These are phyloP conservation scores for Hoplostethus atlanticus DNA, from an alignment of 2,797 vertebrate genomes.

Conservation along the genomic window DNA sequence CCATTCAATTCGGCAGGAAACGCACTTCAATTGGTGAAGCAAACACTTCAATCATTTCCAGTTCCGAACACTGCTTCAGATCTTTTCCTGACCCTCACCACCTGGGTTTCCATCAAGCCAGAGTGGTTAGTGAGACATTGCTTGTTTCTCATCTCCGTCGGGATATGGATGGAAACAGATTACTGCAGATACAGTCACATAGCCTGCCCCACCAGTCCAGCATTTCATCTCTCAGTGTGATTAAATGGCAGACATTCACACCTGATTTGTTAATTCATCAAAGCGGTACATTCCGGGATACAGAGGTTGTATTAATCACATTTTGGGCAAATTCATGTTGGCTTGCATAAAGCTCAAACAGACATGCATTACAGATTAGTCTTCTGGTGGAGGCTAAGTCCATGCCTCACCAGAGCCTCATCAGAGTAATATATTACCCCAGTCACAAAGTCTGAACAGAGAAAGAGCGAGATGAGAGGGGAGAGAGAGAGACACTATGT, in stretches of 20 bases:
- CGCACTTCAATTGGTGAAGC: slow-evolving; percentile 33
- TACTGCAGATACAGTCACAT: slow-evolving; percentile 62
- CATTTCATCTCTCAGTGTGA: slow-evolving; percentile 77
- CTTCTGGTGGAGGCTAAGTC: slow-evolving; percentile 54
- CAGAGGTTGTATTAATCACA: slow-evolving; percentile 77
- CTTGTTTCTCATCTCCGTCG: slow-evolving; percentile 55
- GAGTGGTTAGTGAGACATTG: slow-evolving; percentile 65
- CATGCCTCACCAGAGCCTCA: slow-evolving; percentile 50
- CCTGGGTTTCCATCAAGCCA: slow-evolving; percentile 58
- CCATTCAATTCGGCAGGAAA: slow-evolving; percentile 43
- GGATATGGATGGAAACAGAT: slow-evolving; percentile 72
- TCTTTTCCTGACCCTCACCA: slow-evolving; percentile 40
- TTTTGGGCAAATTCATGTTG: slow-evolving; percentile 72
- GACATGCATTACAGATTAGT: slow-evolving; percentile 71
- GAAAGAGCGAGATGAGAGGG: slow-evolving; percentile 11
- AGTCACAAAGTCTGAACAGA: slow-evolving; percentile 54
- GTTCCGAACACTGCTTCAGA: slow-evolving; percentile 10
- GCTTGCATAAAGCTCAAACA: slow-evolving; percentile 74
- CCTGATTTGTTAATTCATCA: slow-evolving; percentile 83
- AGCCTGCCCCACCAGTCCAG: slow-evolving; percentile 60
- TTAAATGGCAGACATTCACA: slow-evolving; percentile 78
- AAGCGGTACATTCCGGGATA: slow-evolving; percentile 70
- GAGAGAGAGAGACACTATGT: slow-evolving; percentile 18
- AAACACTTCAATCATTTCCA: slow-evolving; percentile 42
- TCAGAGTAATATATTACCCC: slow-evolving; percentile 64